Percentiles rank a stretch among this genome's conserved stretches.
Conservation (phyloP, 2,888 invertebrate species). For the Catocala nupta region DNA sequence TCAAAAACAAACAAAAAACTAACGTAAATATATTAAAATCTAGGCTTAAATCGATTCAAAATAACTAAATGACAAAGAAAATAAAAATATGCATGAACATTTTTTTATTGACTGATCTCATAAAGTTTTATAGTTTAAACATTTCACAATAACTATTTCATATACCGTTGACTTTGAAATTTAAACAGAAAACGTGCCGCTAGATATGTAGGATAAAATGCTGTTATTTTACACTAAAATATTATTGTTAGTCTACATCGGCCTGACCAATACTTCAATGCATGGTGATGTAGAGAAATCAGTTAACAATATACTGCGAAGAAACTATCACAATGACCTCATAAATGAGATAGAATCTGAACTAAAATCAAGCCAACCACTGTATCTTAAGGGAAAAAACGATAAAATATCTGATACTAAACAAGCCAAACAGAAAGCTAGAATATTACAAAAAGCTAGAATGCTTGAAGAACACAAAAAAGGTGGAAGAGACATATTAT, state of each 20-base stretch:
- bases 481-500: slow-evolving; percentile 13
- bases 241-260: slow-evolving; percentile 21
- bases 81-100: no score
- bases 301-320: neutral
- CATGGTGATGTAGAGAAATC: slow-evolving; percentile 39
- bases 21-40: no score
- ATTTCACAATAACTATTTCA: slow-evolving; percentile 23
- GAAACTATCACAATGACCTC: no score
- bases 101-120: neutral
- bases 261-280: slow-evolving; percentile 44
- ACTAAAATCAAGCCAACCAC: no score
- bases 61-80: no score
- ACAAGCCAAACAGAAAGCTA: slow-evolving; percentile 20
- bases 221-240: slow-evolving; percentile 33
- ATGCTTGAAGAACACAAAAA: slow-evolving; percentile 18
- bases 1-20: no score
- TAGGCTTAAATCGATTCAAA: slow-evolving; percentile 11
- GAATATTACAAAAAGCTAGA: slow-evolving; percentile 28
- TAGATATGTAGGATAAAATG: slow-evolving; percentile 59
- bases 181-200: slow-evolving; percentile 16
- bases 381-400: no score
- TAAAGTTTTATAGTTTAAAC: slow-evolving; percentile 30
- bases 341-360: no score
- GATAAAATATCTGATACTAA: neutral
- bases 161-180: slow-evolving; percentile 6